Base-by-base conservation (phyloP, 2,797 vertebrate genomes). In the Sylvilagus floridanus region DNA sequence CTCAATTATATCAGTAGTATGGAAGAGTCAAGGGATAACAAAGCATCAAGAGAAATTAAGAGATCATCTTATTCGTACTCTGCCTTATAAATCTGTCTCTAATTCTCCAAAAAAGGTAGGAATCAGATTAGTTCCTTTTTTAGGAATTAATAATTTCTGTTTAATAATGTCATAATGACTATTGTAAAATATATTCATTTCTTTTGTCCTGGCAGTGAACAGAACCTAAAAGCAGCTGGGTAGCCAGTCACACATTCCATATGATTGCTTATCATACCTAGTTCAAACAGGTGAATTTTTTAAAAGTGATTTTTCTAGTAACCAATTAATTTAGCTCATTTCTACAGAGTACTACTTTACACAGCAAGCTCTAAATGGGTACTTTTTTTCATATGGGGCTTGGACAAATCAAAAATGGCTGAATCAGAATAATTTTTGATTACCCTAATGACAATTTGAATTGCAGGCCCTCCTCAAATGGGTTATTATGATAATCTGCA, bases 121-220 rank as follows among this genome's bases (percentile, higher is more conserved):
- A 35, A 84, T 19, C 37, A n/a, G 54, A 57, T 57, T 78, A 28
- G 17, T 63, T 83, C 1, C 22, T 75, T 87, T 84, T 35, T 32
- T 8, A 85, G n/a, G 63, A 86, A 93, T 7, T 17, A 35, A 69
- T 52, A 57, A 78, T 81, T 92, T 93, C 37, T 92, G 57, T 83
- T 81, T 77, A 92, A 84, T 92, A 88, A 87, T 24, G 4, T 52
- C 35, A 88, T 84, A 52, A 88, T 90, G n/a, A 83, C 22, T n/a
- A 72, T 75, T 90, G 60, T 52, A 92, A 91, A 66, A 16, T 90
- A 84, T 84, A 26, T 54, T 78, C 21, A 50, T 65, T 95, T 71
- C 14, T 9, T 79, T 81, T 66, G 10, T 90, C 90, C 65, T 82
- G 73, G 37, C 50, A 72, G 8, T 76, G 30, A 91, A 22, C 7